Conservation (phyloP, 2,888 invertebrate species). For the Myathropa florea region DNA sequence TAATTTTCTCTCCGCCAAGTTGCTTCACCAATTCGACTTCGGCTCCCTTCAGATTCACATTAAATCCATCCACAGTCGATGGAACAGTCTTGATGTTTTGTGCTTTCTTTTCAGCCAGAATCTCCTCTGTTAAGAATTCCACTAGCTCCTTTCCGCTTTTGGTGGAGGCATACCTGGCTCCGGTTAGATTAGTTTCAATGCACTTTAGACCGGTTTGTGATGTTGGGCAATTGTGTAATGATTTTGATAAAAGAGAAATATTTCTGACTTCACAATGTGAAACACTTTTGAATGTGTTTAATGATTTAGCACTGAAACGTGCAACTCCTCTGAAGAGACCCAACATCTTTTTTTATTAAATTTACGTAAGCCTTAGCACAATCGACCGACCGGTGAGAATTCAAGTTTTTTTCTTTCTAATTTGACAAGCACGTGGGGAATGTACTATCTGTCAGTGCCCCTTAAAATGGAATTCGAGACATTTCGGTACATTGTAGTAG, state of each 20-base stretch:
- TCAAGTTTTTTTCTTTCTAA: conserved; percentile 6
- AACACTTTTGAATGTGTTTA: conserved; percentile 34
- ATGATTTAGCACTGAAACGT: conserved; percentile 30
- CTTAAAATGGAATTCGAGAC: not conserved
- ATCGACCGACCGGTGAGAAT: conserved; percentile 32
- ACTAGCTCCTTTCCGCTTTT: conserved; percentile 84
- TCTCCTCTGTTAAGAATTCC: conserved; percentile 96
- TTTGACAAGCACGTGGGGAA: conserved; percentile 46
- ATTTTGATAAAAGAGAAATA: conserved; percentile 34
- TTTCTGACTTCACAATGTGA: conserved; percentile 31
- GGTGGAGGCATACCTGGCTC: conserved; percentile 38
- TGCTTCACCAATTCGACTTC: conserved; percentile 91
- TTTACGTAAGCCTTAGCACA: conserved; percentile 52
- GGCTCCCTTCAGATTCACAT: conserved; percentile 89
- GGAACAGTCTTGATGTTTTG: conserved; percentile 89
- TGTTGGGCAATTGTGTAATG: conserved; percentile 15
- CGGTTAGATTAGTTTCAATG: not conserved
- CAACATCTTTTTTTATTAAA: conserved; percentile 43
- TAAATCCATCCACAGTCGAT: conserved; percentile 90
- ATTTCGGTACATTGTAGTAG: not conserved
- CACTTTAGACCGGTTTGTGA: conserved; percentile 16
- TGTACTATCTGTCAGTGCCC: conserved; percentile 29
- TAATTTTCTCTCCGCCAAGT: conserved; percentile 86
- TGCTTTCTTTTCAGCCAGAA: conserved; percentile 93
- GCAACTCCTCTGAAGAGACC: conserved; percentile 40